Conservation (phyloP, 2,797 vertebrate species). For the Rhadinocentrus ornatus region DNA sequence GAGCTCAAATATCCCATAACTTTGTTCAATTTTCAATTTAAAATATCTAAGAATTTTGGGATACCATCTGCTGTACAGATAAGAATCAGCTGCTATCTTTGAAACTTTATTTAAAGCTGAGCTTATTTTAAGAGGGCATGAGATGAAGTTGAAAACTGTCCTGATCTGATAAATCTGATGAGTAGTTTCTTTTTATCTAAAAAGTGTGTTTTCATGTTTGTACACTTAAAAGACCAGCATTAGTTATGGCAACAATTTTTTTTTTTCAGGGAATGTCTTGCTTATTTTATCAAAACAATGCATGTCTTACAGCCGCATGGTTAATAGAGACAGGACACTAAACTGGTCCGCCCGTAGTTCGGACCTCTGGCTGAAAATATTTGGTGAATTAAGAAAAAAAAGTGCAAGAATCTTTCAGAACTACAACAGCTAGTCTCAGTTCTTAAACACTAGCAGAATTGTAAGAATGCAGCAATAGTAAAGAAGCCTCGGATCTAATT, state of each 20-base stretch:
- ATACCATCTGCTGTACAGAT: too few species aligned
- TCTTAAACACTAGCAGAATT: background rate
- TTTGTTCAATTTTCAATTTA: background rate
- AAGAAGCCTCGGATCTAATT: background rate
- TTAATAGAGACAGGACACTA: too few species aligned
- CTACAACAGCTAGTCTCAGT: background rate
- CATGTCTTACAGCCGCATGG: too few species aligned
- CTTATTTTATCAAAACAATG: too few species aligned
- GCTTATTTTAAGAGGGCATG: background rate
- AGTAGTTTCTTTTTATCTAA: too few species aligned
- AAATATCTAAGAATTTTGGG: background rate
- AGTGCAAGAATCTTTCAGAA: background rate
- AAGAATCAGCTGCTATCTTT: background rate
- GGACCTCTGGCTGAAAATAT: background rate
- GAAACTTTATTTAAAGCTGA: background rate
- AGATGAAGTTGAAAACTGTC: background rate
- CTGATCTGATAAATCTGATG: background rate
- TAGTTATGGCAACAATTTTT: too few species aligned
- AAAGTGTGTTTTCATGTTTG: too few species aligned
- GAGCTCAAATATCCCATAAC: background rate
- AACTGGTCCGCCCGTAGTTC: background rate
- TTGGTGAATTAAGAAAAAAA: background rate
- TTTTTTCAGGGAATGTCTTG: too few species aligned
- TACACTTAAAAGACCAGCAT: too few species aligned
- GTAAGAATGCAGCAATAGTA: background rate